Evolutionary conservation across 2,888 invertebrate genomes (phyloP).

Genomic region (Rhabditoides inermis): DNA sequence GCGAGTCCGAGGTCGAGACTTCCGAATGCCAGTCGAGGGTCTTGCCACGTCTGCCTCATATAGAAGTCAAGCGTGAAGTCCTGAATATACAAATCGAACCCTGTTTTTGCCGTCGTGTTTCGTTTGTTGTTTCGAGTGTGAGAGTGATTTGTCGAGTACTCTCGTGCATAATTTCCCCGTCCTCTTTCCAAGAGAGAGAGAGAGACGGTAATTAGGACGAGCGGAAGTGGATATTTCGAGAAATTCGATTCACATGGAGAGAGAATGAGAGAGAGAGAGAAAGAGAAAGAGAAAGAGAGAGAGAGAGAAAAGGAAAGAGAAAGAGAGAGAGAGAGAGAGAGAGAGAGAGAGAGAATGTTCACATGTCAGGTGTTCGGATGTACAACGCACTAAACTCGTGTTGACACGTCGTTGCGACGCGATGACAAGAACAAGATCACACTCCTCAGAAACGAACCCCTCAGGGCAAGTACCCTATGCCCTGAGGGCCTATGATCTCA

Average conservation of each 20-base stretch:
- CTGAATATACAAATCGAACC: conserved; percentile 23
- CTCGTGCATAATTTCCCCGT: no score
- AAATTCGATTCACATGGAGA: neutral
- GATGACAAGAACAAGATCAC: no score
- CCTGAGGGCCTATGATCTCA: no score
- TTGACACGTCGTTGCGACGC: no score
- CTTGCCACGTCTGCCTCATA: conserved; percentile 97
- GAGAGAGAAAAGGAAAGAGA: neutral
- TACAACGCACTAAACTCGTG: no score
- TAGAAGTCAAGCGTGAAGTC: conserved; percentile 65
- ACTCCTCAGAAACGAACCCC: no score
- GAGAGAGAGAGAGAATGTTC: no score
- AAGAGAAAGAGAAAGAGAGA: neutral
- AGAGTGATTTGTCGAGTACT: no score
- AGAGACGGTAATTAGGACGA: neutral
- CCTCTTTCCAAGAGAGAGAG: neutral
- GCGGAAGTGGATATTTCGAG: neutral
- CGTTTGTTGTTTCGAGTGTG: no score
- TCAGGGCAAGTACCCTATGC: no score
- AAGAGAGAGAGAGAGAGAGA: neutral
- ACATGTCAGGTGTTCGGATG: no score
- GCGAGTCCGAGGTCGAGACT: conserved; percentile 57
- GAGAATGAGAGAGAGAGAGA: neutral
- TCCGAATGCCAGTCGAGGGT: conserved; percentile 84
- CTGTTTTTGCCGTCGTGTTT: no score